Conservation (phyloP, 1,140 invertebrate genomes). For the Eubasilissa regina region DNA sequence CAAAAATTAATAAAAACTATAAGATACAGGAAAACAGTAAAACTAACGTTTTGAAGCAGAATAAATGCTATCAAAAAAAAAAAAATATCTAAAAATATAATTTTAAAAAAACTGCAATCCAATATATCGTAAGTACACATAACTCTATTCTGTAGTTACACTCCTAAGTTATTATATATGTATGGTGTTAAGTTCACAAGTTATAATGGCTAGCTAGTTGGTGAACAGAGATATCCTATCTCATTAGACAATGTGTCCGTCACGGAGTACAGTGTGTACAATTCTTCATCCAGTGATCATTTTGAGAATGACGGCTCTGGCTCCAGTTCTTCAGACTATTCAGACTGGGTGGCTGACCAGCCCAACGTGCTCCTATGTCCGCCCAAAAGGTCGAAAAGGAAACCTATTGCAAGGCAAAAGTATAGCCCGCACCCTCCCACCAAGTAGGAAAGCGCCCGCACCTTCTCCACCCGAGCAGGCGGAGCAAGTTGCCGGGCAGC, state of each 20-base stretch:
- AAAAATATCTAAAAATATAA: too few relatives aligned
- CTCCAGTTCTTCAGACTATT: constrained; percentile 82
- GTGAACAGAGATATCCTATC: too few relatives aligned
- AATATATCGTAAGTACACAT: too few relatives aligned
- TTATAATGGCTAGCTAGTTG: too few relatives aligned
- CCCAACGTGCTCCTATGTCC: constrained; percentile 84
- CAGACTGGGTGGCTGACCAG: constrained; percentile 94
- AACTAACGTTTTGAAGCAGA: too few relatives aligned
- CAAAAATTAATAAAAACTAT: too few relatives aligned
- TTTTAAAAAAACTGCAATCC: too few relatives aligned
- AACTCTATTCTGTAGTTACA: too few relatives aligned
- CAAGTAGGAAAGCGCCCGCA: constrained; percentile 51
- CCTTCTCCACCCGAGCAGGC: constrained; percentile 62
- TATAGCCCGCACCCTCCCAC: constrained; percentile 64
- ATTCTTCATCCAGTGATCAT: constrained; percentile 60
- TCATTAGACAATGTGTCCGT: constrained; percentile 43
- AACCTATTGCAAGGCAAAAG: constrained; percentile 72
- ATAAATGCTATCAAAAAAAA: too few relatives aligned
- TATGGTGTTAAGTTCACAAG: too few relatives aligned
- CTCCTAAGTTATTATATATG: too few relatives aligned
- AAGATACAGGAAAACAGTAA: too few relatives aligned
- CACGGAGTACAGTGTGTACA: constrained; percentile 38
- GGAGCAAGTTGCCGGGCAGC: background rate
- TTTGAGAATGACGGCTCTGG: constrained; percentile 56
- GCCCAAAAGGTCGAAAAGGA: constrained; percentile 82